Percentiles rank a stretch among this genome's conserved stretches.
These are phyloP conservation scores for Germaria angustata DNA, from an alignment of 2,888 invertebrate species.

Conservation along the genomic window DNA sequence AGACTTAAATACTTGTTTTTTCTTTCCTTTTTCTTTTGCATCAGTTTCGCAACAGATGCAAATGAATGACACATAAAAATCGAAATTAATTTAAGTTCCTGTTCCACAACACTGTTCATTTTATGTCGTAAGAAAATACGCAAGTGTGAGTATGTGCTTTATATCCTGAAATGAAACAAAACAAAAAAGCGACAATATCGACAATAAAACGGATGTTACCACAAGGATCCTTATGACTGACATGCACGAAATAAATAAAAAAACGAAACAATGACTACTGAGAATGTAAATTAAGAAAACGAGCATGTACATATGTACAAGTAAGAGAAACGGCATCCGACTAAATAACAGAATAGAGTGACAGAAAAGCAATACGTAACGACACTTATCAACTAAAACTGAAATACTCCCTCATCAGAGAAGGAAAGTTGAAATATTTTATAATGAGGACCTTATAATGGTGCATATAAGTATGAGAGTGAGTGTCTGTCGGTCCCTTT, in stretches of 20 bases:
- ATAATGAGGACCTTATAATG: constrained; percentile 29
- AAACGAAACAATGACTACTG: constrained; percentile 4
- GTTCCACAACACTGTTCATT: constrained; percentile 15
- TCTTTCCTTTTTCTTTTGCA: too few relatives aligned
- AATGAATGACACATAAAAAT: not conserved
- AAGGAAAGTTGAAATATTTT: constrained; percentile 8
- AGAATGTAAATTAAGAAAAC: not conserved
- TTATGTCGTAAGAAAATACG: not conserved
- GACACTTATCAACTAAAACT: constrained; percentile 5
- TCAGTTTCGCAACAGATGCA: not conserved
- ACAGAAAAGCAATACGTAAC: constrained; percentile 47
- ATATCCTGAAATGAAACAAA: not conserved
- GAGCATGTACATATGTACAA: too few relatives aligned
- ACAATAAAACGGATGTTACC: constrained; percentile 55
- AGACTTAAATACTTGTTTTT: too few relatives aligned
- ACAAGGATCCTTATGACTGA: constrained; percentile 41
- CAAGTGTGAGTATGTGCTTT: not conserved
- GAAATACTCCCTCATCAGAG: constrained; percentile 6
- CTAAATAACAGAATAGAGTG: constrained; percentile 35
- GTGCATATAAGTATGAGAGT: not conserved
- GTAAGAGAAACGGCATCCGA: constrained; percentile 18
- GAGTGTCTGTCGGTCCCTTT: not conserved
- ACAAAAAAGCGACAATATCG: constrained; percentile 20
- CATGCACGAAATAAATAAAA: not conserved
- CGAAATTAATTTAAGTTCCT: constrained; percentile 20